Conservation (phyloP, 2,113 vertebrate genomes). For the Paracanthobrama guichenoti region DNA sequence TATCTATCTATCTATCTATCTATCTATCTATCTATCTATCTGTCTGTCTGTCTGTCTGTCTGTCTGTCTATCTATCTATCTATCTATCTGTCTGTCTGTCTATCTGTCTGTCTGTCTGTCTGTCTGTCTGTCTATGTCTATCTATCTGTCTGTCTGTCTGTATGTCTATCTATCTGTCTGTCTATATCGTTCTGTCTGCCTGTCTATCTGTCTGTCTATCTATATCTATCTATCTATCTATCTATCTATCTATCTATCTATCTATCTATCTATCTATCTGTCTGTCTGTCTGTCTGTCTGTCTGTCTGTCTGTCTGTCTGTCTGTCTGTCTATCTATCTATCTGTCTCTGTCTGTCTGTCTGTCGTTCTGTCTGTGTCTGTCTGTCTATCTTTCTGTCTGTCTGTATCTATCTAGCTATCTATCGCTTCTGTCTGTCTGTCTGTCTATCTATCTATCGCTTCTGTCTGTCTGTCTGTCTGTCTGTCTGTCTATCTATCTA, state of each 20-base stretch:
- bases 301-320: fast-evolving
- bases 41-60: too few relatives aligned
- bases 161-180: too few relatives aligned
- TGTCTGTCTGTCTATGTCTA: too few relatives aligned
- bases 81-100: too few relatives aligned
- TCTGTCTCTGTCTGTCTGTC: too few relatives aligned
- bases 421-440: background rate
- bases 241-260: background rate
- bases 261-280: fast-evolving
- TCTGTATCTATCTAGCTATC: fast-evolving
- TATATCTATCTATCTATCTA: background rate
- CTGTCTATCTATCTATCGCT: background rate
- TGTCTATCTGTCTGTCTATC: fast-evolving
- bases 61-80: too few relatives aligned
- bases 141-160: too few relatives aligned
- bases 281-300: background rate
- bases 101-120: too few relatives aligned
- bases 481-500: fast-evolving
- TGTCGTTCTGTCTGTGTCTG: too few relatives aligned
- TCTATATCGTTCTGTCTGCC: too few relatives aligned
- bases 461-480: background rate
- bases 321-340: background rate
- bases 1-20: too few relatives aligned
- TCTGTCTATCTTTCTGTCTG: background rate
- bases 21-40: too few relatives aligned